phyloP scores from a whole-genome alignment of 2,113 vertebrate genomes.

The Coptodon bakossiorum region DNA sequence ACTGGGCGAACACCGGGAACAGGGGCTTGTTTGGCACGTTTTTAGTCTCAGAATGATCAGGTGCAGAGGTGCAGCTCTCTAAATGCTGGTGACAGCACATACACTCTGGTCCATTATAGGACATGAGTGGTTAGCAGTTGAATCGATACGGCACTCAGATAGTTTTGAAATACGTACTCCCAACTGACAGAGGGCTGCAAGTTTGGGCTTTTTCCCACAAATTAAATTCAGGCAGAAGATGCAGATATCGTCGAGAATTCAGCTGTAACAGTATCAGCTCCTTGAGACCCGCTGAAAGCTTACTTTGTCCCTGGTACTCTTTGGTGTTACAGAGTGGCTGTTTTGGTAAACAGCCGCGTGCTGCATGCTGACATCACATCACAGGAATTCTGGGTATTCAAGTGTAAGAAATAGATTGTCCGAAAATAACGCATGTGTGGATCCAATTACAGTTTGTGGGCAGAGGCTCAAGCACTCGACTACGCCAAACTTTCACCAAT shows the following conservation, averaged over 20 bases:
- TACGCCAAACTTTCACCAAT: not conserved
- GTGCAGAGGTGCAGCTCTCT: not conserved
- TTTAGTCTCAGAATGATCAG: not conserved
- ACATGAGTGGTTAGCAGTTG: slow-evolving; percentile 29
- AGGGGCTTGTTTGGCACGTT: not conserved
- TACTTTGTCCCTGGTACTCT: not conserved
- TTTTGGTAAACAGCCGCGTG: slow-evolving; percentile 2
- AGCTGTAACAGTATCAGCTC: not conserved
- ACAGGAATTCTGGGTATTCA: slow-evolving; percentile 16
- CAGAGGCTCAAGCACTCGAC: not conserved
- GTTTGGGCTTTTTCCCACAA: not conserved
- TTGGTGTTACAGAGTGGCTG: not conserved
- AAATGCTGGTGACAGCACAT: slow-evolving; percentile 1
- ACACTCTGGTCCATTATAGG: slow-evolving; percentile 17
- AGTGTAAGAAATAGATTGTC: not conserved
- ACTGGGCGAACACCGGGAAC: not conserved
- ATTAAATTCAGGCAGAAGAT: not conserved
- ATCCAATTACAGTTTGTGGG: not conserved
- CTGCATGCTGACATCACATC: slow-evolving; percentile 27
- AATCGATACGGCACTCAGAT: slow-evolving; percentile 31
- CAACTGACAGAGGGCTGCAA: not conserved
- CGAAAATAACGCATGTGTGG: not conserved
- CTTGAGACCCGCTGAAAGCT: not conserved
- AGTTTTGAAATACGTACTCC: not conserved
- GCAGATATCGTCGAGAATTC: not conserved